Percentiles rank a stretch among this genome's conserved stretches.
Evolutionary conservation across 92 coral and sea anemone species (phyloP).

Genomic region (Pocillopora grandis): DNA sequence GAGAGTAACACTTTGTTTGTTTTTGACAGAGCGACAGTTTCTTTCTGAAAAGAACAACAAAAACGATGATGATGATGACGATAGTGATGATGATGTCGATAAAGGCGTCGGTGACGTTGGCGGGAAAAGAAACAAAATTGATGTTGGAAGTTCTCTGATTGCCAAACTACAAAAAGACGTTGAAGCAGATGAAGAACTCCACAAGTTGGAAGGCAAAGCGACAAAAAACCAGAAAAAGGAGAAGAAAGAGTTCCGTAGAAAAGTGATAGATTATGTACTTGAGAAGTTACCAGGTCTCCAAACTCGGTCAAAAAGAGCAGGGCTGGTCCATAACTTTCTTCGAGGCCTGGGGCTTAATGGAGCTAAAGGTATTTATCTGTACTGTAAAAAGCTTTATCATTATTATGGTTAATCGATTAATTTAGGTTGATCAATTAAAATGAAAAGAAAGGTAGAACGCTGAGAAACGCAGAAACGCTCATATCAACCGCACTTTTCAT

Average conservation of each 20-base stretch:
- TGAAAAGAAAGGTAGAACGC: no score
- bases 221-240: conserved; percentile 36
- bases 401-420: neutral
- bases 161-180: conserved; percentile 17
- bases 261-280: conserved; percentile 27
- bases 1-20: neutral
- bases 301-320: conserved; percentile 40
- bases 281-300: conserved; percentile 44
- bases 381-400: neutral
- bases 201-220: conserved; percentile 16
- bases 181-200: conserved; percentile 20
- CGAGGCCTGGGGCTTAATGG: conserved; percentile 42
- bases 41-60: neutral
- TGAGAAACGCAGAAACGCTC: no score
- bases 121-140: neutral
- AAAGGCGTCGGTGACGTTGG: neutral
- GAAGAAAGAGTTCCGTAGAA: conserved; percentile 37
- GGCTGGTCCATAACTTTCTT: conserved; percentile 46
- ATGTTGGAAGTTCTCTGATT: conserved; percentile 1
- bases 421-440: neutral
- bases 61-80: conserved; percentile 1
- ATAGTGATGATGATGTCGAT: neutral
- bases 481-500: no score
- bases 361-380: conserved; percentile 26
- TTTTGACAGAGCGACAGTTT: conserved; percentile 25